Evolutionary conservation across 1,140 invertebrate species (phyloP).

Genomic region (Drosophila funebris): DNA sequence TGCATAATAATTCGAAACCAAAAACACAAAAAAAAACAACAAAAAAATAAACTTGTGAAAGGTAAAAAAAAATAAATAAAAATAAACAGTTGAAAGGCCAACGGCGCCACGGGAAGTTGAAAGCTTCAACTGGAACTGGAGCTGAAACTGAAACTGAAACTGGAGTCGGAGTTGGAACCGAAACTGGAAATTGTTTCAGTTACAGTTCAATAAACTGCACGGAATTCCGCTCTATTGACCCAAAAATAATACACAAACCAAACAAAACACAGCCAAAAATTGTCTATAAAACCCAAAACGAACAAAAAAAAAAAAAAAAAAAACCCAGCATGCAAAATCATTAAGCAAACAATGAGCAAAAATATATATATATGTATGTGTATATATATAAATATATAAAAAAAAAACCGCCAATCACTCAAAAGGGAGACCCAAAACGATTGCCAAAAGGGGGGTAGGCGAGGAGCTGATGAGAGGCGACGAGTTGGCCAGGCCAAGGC

Average conservation of each 20-base stretch:
- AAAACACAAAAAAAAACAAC: not conserved
- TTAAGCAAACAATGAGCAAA: slow-evolving; percentile 74
- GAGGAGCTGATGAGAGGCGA: not conserved
- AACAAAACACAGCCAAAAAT: slow-evolving; percentile 35
- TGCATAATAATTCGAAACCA: slow-evolving; percentile 26
- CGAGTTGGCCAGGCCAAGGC: slow-evolving; percentile 59
- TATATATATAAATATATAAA: not conserved
- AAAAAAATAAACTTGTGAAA: slow-evolving; percentile 36
- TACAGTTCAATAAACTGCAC: slow-evolving; percentile 70
- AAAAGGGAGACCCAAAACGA: slow-evolving; percentile 30
- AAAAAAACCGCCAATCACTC: slow-evolving; percentile 35
- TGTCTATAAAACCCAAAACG: slow-evolving; percentile 21
- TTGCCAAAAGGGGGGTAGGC: not conserved
- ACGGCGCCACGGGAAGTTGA: slow-evolving; percentile 30
- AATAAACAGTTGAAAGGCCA: slow-evolving; percentile 25
- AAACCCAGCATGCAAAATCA: slow-evolving; percentile 58
- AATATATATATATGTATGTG: slow-evolving; percentile 2
- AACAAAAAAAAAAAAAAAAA: not conserved
- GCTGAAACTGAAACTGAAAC: not conserved
- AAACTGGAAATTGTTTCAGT: slow-evolving; percentile 10
- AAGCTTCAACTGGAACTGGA: not conserved
- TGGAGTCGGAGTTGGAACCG: slow-evolving; percentile 1
- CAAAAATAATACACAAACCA: slow-evolving; percentile 57
- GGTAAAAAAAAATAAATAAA: slow-evolving; percentile 17
- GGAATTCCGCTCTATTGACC: slow-evolving; percentile 79